Percentiles rank a stretch among this genome's conserved stretches.
Evolutionary conservation across 2,797 vertebrate species (phyloP).

Genomic region (Rousettus madagascariensis): DNA sequence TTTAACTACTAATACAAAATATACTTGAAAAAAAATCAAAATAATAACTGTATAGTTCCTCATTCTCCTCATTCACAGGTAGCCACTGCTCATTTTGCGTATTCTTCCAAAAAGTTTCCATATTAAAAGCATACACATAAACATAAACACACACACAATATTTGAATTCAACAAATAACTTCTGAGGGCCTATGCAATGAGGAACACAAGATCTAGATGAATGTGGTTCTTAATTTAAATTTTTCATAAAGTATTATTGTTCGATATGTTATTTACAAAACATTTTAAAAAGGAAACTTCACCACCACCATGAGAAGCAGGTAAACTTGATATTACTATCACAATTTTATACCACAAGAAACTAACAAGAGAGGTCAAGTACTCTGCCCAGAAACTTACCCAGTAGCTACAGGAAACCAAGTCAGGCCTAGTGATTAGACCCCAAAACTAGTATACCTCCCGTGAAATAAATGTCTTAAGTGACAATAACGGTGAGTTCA

Average conservation of each 20-base stretch:
- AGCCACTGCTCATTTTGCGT: background rate
- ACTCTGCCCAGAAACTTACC: background rate
- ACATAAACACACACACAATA: background rate
- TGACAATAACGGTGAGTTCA: background rate
- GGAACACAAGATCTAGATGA: background rate
- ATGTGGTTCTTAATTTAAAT: background rate
- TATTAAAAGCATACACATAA: background rate
- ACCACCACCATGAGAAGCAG: background rate
- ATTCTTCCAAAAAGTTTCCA: slow-evolving; percentile 7
- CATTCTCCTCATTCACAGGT: background rate
- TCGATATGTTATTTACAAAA: background rate
- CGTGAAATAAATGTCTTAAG: background rate
- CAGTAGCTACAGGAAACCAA: background rate
- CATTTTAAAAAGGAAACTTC: slow-evolving; percentile 7
- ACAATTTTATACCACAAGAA: background rate
- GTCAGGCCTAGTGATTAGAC: background rate
- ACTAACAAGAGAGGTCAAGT: background rate
- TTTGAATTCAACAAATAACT: background rate
- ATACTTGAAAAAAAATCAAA: background rate
- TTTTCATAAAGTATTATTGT: slow-evolving; percentile 38
- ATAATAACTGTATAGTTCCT: background rate
- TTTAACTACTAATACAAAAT: background rate
- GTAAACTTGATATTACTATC: background rate
- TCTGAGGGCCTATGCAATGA: background rate
- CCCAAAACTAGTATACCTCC: background rate